A percentile compares a stretch with the other conserved stretches of the same genome.
These are phyloP conservation scores for Yponomeuta sedellus DNA, from an alignment of 2,888 invertebrate genomes.

Conservation along the genomic window DNA sequence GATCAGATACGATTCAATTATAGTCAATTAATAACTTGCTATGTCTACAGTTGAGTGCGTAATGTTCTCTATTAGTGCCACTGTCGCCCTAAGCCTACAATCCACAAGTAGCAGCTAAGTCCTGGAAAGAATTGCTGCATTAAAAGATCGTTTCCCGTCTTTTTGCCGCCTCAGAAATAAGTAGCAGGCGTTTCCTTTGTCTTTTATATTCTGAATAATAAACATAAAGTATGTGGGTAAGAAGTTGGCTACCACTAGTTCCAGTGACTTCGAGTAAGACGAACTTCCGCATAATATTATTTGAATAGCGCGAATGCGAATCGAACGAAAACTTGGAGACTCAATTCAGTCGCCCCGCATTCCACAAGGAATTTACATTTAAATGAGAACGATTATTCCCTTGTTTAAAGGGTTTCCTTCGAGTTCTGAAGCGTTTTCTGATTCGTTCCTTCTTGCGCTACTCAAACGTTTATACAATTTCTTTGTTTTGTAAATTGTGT, in stretches of 20 bases:
- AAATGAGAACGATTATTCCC: slow-evolving; percentile 63
- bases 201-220: slow-evolving; percentile 28
- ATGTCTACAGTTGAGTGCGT: too few relatives aligned
- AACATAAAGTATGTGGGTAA: slow-evolving; percentile 43
- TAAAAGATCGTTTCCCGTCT: background rate
- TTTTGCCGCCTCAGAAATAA: background rate
- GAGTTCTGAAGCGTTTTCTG: slow-evolving; percentile 45
- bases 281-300: slow-evolving; percentile 53
- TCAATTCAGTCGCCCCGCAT: slow-evolving; percentile 48
- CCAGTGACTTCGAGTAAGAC: slow-evolving; percentile 27
- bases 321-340: slow-evolving; percentile 47
- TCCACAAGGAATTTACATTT: slow-evolving; percentile 53
- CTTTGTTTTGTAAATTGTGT: background rate
- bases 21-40: too few relatives aligned
- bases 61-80: background rate
- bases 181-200: slow-evolving; percentile 22
- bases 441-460: slow-evolving; percentile 6
- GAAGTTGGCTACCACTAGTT: slow-evolving; percentile 36
- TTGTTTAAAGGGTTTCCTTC: slow-evolving; percentile 52
- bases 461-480: slow-evolving; percentile 2
- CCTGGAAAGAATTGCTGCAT: background rate
- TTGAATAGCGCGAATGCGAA: slow-evolving; percentile 45
- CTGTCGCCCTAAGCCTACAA: background rate
- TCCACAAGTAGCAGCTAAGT: background rate
- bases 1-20: too few relatives aligned